Evolutionary conservation across 2,113 vertebrate species (phyloP).

Genomic region (Nothoprocta pentlandii): DNA sequence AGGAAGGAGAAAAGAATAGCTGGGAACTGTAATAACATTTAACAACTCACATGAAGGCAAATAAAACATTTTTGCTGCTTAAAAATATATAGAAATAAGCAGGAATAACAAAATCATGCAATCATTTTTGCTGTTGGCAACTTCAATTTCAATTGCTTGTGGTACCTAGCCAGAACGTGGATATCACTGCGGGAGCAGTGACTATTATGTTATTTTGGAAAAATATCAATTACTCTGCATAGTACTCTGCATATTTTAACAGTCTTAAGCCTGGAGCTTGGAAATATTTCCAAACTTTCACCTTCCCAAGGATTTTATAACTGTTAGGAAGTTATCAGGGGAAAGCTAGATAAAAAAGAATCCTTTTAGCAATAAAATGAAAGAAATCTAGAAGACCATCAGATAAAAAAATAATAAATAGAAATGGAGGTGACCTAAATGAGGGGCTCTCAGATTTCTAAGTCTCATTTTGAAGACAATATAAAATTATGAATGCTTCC

Average conservation of each 20-base stretch:
- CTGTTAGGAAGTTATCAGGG: neutral
- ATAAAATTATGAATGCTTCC: neutral
- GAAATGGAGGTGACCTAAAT: neutral
- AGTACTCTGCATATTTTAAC: neutral
- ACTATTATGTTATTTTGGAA: neutral
- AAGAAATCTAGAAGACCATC: neutral
- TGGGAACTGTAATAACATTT: neutral
- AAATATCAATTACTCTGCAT: neutral
- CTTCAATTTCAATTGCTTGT: neutral
- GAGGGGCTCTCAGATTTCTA: neutral
- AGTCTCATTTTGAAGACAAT: neutral
- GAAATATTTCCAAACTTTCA: neutral
- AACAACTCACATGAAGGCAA: neutral
- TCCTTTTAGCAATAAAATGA: neutral
- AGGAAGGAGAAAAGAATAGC: neutral
- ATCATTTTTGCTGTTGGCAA: neutral
- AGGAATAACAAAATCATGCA: neutral
- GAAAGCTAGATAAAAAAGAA: neutral
- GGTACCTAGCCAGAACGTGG: neutral
- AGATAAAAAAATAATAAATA: neutral
- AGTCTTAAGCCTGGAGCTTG: neutral
- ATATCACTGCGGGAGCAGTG: neutral
- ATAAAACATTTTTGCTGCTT: neutral
- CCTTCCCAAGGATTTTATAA: conserved; percentile 2
- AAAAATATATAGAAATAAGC: neutral